phyloP scores from a whole-genome alignment of 2,888 invertebrate genomes.

The Copidosoma aretas region DNA sequence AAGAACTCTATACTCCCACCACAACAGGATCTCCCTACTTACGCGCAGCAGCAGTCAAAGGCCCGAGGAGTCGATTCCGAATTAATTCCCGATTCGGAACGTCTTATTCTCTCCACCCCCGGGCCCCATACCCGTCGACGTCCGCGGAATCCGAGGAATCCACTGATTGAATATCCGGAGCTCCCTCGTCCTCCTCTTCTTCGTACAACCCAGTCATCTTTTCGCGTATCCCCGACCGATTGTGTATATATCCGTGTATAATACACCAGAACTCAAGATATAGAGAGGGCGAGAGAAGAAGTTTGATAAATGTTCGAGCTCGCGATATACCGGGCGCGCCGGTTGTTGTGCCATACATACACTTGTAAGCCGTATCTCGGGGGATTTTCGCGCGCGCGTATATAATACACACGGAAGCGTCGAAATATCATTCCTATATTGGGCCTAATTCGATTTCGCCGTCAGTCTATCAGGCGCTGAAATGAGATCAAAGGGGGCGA shows the following conservation, averaged over 20 bases:
- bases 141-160: slow-evolving; percentile 58
- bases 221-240: slow-evolving; percentile 28
- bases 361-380: slow-evolving; percentile 54
- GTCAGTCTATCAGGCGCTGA: slow-evolving; percentile 42
- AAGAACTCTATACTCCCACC: too few species aligned
- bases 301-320: slow-evolving; percentile 59
- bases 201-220: slow-evolving; percentile 11
- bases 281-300: slow-evolving; percentile 27
- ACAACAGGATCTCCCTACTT: too few species aligned
- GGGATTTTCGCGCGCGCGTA: slow-evolving; percentile 36
- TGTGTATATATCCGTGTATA: not conserved
- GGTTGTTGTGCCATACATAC: slow-evolving; percentile 53
- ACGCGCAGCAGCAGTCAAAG: too few species aligned
- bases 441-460: slow-evolving; percentile 44
- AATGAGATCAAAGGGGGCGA: slow-evolving; percentile 45
- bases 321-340: slow-evolving; percentile 52
- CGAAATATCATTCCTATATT: slow-evolving; percentile 43
- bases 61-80: slow-evolving; percentile 35
- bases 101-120: slow-evolving; percentile 58
- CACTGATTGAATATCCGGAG: slow-evolving; percentile 58
- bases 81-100: slow-evolving; percentile 51
- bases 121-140: slow-evolving; percentile 53
- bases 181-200: slow-evolving; percentile 20
- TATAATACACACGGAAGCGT: not conserved
- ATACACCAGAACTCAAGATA: not conserved